Evolutionary conservation across 2,888 invertebrate genomes (phyloP).

Genomic region (Cartodere bifasciata): DNA sequence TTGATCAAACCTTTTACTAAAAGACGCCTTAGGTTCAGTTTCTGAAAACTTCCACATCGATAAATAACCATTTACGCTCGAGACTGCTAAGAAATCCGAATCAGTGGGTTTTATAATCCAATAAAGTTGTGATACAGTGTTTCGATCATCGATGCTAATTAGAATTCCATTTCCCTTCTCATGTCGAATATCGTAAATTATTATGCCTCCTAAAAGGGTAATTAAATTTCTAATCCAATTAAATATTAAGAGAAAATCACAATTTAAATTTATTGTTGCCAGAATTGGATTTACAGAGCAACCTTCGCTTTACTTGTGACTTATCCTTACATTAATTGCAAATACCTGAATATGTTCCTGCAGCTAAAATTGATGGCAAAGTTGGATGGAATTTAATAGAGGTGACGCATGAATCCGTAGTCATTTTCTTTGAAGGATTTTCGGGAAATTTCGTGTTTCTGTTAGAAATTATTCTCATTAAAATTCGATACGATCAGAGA

Average conservation of each 20-base stretch:
- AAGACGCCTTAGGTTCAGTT: neutral
- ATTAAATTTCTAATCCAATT: no score
- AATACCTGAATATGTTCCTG: conserved; percentile 33
- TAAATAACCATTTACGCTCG: neutral
- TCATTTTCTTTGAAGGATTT: conserved; percentile 25
- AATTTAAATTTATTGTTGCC: no score
- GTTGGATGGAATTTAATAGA: conserved; percentile 37
- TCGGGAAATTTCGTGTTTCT: conserved; percentile 26
- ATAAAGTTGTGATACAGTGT: conserved; percentile 27
- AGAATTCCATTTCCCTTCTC: conserved; percentile 25
- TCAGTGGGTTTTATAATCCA: no score
- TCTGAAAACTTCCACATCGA: neutral
- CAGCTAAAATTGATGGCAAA: conserved; percentile 37
- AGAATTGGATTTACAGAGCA: no score
- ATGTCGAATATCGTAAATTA: conserved; percentile 29
- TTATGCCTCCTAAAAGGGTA: conserved; percentile 20
- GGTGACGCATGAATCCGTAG: conserved; percentile 34
- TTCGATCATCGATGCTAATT: conserved; percentile 24
- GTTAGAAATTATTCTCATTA: no score
- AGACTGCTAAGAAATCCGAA: neutral
- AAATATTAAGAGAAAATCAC: no score
- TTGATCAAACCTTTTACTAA: no score
- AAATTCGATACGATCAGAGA: conserved; percentile 6
- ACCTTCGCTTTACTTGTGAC: no score
- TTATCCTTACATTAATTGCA: no score